phyloP scores from a whole-genome alignment of 2,797 vertebrate genomes.

The Limosa lapponica region DNA sequence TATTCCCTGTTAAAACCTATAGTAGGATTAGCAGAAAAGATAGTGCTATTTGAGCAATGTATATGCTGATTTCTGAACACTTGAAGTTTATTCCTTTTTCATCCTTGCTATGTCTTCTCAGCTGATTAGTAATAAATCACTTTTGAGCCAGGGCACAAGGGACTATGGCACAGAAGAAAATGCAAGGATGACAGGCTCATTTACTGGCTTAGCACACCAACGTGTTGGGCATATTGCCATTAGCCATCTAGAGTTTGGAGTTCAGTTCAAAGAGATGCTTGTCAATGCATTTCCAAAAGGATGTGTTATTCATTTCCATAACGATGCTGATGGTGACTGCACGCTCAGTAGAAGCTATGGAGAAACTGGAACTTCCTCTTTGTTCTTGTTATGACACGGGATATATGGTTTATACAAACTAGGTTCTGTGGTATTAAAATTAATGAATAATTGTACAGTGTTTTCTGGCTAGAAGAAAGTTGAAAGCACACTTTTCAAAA shows the following conservation, averaged over 20 bases:
- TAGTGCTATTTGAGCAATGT: background rate
- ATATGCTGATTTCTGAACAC: background rate
- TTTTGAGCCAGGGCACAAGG: background rate
- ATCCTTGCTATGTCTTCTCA: background rate
- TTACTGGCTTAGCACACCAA: background rate
- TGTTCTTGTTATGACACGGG: background rate
- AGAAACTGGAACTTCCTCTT: conserved; percentile 27
- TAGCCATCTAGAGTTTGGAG: conserved; percentile 1
- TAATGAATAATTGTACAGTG: background rate
- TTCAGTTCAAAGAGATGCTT: conserved; percentile 50
- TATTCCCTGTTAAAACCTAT: background rate
- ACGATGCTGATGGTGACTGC: background rate
- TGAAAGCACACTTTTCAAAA: conserved; percentile 5
- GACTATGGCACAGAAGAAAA: background rate
- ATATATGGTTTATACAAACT: conserved; percentile 15
- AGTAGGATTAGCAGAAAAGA: background rate
- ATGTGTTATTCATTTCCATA: conserved; percentile 19
- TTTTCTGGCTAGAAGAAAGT: conserved; percentile 5
- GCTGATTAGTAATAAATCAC: conserved; percentile 11
- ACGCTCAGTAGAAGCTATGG: background rate
- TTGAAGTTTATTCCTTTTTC: conserved; percentile 22
- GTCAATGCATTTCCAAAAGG: conserved; percentile 35
- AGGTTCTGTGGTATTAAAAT: conserved; percentile 9
- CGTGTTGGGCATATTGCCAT: background rate
- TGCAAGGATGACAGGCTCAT: background rate